phyloP scores from a whole-genome alignment of 2,113 vertebrate species.

The Accipiter virgatus region DNA sequence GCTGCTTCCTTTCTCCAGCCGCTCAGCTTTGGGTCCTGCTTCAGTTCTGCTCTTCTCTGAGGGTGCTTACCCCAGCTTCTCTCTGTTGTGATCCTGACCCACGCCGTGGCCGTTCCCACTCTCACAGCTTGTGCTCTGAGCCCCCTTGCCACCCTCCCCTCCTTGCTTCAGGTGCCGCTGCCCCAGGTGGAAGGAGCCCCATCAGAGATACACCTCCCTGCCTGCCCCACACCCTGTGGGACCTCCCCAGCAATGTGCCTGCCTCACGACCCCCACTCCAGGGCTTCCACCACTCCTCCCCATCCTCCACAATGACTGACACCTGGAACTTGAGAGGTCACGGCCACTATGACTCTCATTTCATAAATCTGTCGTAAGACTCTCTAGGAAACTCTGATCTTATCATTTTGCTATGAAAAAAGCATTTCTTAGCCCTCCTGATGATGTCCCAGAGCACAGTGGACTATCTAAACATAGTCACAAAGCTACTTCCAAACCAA shows the following conservation, averaged over 20 bases:
- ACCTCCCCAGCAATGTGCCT: not conserved
- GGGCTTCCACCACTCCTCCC: not conserved
- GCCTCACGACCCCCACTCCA: not conserved
- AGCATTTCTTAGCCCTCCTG: not conserved
- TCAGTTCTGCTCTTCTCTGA: not conserved
- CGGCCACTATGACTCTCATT: not conserved
- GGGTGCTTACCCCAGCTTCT: not conserved
- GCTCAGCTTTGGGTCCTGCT: not conserved
- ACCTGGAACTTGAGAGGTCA: not conserved
- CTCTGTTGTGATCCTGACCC: not conserved
- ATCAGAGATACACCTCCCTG: not conserved
- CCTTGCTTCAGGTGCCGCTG: not conserved
- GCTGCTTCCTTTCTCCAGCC: not conserved
- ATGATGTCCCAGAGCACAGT: not conserved
- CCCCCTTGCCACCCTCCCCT: accelerated
- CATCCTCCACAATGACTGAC: not conserved
- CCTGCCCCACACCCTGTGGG: not conserved
- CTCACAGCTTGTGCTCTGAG: not conserved
- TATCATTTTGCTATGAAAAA: not conserved
- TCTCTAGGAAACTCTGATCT: not conserved
- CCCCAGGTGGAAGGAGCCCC: not conserved
- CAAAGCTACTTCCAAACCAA: not conserved
- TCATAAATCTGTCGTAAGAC: not conserved
- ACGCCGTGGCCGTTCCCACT: not conserved
- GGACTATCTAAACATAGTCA: not conserved